These are phyloP conservation scores for Sarcophaga subvicina DNA, from an alignment of 2,888 invertebrate species.

Conservation along the genomic window DNA sequence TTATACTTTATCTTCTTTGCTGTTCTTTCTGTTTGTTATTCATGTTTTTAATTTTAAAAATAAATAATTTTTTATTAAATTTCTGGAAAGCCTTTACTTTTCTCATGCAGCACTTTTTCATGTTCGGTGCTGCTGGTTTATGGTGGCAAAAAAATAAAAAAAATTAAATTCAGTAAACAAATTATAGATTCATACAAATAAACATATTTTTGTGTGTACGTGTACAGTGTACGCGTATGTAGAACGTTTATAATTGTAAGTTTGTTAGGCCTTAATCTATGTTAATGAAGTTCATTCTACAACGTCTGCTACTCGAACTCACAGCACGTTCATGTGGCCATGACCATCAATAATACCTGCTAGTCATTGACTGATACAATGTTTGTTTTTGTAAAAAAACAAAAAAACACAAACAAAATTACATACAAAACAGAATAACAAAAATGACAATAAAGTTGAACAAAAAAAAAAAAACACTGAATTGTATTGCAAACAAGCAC, in stretches of 20 bases:
- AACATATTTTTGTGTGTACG: neutral
- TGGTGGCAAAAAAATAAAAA: neutral
- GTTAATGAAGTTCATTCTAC: slow-evolving; percentile 67
- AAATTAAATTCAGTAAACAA: neutral
- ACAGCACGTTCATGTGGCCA: slow-evolving; percentile 71
- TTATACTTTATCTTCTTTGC: slow-evolving; percentile 18
- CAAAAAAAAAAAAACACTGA: neutral
- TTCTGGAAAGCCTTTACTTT: slow-evolving; percentile 4
- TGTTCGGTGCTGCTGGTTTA: too few relatives aligned
- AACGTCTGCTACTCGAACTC: slow-evolving; percentile 34
- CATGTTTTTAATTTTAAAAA: slow-evolving; percentile 17
- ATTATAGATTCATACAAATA: neutral
- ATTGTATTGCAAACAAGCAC: too few relatives aligned
- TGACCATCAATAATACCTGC: slow-evolving; percentile 70
- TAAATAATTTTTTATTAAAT: neutral
- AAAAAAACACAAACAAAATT: neutral
- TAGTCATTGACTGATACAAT: slow-evolving; percentile 65
- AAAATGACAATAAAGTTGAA: neutral
- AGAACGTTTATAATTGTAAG: neutral
- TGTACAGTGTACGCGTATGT: neutral
- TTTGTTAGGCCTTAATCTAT: slow-evolving; percentile 37
- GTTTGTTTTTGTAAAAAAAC: neutral
- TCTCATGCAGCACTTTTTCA: neutral
- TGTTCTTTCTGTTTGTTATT: neutral
- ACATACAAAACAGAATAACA: neutral